Percentiles rank a stretch among this genome's conserved stretches.
Conservation (phyloP, 2,888 invertebrate species). For the Athalia circularis region DNA sequence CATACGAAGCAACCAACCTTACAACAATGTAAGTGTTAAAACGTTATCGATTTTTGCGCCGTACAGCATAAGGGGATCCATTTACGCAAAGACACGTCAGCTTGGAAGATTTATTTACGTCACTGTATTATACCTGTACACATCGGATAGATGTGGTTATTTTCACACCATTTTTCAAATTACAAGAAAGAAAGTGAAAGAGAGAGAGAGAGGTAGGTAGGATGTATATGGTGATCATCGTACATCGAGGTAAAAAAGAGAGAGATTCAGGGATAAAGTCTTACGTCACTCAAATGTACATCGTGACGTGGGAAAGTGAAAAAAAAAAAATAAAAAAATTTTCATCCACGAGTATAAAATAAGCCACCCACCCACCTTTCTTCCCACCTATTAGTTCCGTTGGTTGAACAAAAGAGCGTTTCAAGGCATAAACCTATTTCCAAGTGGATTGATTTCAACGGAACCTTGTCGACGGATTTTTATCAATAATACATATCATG, state of each 20-base stretch:
- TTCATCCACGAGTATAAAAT: conserved; percentile 20
- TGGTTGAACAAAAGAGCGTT: conserved; percentile 22
- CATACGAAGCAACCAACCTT: too few relatives aligned
- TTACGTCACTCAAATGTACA: conserved; percentile 24
- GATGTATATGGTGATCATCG: background rate
- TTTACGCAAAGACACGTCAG: too few relatives aligned
- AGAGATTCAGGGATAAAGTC: conserved; percentile 1
- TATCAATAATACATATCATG: background rate
- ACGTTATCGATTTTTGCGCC: too few relatives aligned
- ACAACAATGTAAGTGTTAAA: too few relatives aligned
- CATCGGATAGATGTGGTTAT: too few relatives aligned
- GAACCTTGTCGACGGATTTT: conserved; percentile 5
- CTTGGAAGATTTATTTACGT: too few relatives aligned
- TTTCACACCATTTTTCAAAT: too few relatives aligned
- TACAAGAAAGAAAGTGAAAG: background rate
- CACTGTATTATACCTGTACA: too few relatives aligned
- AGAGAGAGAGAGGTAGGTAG: background rate
- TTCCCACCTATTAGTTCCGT: conserved; percentile 21
- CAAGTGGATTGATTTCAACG: conserved; percentile 30
- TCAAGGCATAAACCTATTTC: conserved; percentile 8
- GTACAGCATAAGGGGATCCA: too few relatives aligned
- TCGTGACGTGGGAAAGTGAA: background rate
- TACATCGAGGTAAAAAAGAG: background rate
- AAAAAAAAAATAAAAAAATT: background rate
- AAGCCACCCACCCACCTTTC: background rate